Percentiles rank a stretch among this genome's conserved stretches.
Conservation (phyloP, 2,113 vertebrate genomes). For the Dunckerocampus dactyliophorus region DNA sequence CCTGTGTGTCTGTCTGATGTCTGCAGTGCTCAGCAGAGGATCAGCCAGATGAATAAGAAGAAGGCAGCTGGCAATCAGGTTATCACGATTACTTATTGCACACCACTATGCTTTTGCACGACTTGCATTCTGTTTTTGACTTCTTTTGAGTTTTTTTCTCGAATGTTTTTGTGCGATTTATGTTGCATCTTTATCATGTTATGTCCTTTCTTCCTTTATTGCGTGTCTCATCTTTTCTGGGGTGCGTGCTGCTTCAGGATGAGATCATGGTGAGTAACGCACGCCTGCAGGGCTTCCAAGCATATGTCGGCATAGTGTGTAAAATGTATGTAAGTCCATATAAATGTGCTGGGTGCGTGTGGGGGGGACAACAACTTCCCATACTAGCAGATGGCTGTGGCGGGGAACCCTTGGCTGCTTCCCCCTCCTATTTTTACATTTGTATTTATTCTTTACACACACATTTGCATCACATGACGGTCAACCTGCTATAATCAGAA, state of each 20-base stretch:
- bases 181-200: slow-evolving; percentile 12
- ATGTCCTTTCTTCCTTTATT: slow-evolving; percentile 35
- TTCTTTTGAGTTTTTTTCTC: background rate
- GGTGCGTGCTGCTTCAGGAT: slow-evolving; percentile 57
- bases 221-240: slow-evolving; percentile 21
- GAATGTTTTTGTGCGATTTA: slow-evolving; percentile 13
- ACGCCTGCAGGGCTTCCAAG: background rate
- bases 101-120: slow-evolving; percentile 3
- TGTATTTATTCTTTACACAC: slow-evolving; percentile 12
- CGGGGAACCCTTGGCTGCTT: slow-evolving; percentile 51
- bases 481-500: background rate
- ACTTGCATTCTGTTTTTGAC: background rate
- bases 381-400: slow-evolving; percentile 34
- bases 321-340: background rate
- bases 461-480: background rate
- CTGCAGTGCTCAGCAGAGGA: slow-evolving; percentile 92
- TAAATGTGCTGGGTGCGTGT: slow-evolving; percentile 10
- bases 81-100: no score
- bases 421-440: slow-evolving; percentile 31
- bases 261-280: slow-evolving; percentile 75
- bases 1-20: slow-evolving; percentile 6
- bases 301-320: background rate
- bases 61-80: slow-evolving; percentile 97
- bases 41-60: slow-evolving; percentile 95
- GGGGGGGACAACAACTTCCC: slow-evolving; percentile 16